Evolutionary conservation across 2,888 invertebrate genomes (phyloP), one percentile per base, ranked within the genome.

Genomic region (Pasiphila rectangulata): DNA sequence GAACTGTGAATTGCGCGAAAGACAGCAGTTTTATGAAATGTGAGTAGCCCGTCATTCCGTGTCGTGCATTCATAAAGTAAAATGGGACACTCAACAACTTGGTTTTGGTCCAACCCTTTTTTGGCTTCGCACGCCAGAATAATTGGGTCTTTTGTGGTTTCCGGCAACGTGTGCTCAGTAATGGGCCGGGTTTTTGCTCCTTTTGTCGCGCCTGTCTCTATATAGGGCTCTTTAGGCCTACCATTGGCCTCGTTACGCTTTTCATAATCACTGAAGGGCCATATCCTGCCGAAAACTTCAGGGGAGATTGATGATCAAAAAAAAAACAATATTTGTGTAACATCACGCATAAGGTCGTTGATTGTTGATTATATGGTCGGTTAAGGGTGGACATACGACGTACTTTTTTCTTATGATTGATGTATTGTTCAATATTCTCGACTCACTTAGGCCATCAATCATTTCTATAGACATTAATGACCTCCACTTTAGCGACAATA

Each of bases 71-170:
- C 54, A 54, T 55, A 69, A 69, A 74, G 67, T 73, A 69, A 71
- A 76, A 72, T 67, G 43, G 67, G 72, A 70, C 64, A 67, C 69
- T 67, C 68, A 56, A 66, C 67, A 63, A 71, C 68, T 78, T 72
- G 75, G 74, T 73, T 75, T 70, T 64, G 57, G 69, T 69, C 74
- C 69, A 77, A 79, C 75, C 79, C 75, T 74, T 82, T 82, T 79
- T 77, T 75, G 75, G 78, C 73, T 76, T 75, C 77, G 75, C 79
- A 68, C 75, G 71, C 69, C 68, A 69, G 68, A 70, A 79, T 83
- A 81, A 84, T 82, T 81, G 81, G 79, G 80, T 79, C 79, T 80
- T 81, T 80, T 83, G 81, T 79, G 83, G 83, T 80, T 72, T 72
- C 69, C 73, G 72, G 58, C 72, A 63, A 73, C 79, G 77, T 76